A percentile compares a stretch with the other conserved stretches of the same genome.
Conservation (phyloP, 2,797 vertebrate species). For the Novumbra hubbsi region DNA sequence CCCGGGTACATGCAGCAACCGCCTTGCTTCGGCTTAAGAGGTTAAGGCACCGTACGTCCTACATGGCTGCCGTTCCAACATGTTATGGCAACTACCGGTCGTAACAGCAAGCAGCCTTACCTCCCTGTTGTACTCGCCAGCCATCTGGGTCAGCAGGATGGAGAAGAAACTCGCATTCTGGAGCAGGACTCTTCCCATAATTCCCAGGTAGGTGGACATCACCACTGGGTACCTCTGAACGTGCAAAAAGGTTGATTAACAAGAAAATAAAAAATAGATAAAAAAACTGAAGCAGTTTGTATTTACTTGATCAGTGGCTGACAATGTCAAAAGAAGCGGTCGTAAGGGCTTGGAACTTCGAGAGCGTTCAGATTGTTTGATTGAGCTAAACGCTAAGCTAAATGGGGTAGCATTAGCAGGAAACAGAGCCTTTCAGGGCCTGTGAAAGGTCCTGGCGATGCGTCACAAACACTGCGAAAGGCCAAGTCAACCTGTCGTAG, state of each 20-base stretch:
- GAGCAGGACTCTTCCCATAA: constrained; percentile 88
- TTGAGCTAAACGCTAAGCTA: neutral
- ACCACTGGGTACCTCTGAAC: constrained; percentile 89
- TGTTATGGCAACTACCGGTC: neutral
- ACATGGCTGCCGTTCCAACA: neutral
- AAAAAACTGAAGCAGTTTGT: too few species aligned
- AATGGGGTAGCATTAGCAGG: neutral
- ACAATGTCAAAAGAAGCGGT: neutral
- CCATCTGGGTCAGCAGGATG: constrained; percentile 88
- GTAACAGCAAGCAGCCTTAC: constrained; percentile 60
- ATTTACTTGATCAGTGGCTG: too few species aligned
- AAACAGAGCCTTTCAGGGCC: neutral
- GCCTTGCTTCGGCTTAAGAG: too few species aligned
- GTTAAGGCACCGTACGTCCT: neutral
- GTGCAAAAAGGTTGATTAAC: neutral
- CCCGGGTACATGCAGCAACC: too few species aligned
- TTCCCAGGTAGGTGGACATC: constrained; percentile 94
- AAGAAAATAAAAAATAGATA: too few species aligned
- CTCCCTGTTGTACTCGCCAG: constrained; percentile 86
- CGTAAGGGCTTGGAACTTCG: neutral
- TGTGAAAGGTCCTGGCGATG: neutral
- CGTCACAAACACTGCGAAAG: neutral
- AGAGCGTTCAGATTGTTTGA: neutral
- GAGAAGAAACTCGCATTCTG: constrained; percentile 94
- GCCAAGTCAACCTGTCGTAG: neutral